Conservation (phyloP, 2,888 invertebrate species). For the Watsonalla cultraria region DNA sequence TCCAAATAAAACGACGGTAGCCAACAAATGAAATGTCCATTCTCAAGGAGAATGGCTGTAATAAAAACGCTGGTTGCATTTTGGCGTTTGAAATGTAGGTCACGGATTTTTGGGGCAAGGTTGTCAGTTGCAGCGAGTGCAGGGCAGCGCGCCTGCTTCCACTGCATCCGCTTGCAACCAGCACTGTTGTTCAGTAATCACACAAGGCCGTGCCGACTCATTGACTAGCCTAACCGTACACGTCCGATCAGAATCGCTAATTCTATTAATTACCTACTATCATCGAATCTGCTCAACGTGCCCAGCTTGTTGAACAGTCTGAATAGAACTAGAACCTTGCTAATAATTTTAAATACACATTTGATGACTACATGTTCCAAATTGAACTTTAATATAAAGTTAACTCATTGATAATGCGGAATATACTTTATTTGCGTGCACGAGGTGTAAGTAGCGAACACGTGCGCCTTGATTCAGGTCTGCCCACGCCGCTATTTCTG, state of each 20-base stretch:
- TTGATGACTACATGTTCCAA: no score
- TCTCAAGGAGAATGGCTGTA: slow-evolving; percentile 35
- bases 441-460: slow-evolving; percentile 20
- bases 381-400: neutral
- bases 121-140: slow-evolving; percentile 49
- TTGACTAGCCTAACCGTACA: slow-evolving; percentile 55
- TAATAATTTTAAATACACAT: neutral
- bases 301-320: slow-evolving; percentile 10
- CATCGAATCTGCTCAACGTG: slow-evolving; percentile 28
- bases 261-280: slow-evolving; percentile 29
- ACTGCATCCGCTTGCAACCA: slow-evolving; percentile 65
- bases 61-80: slow-evolving; percentile 67
- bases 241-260: slow-evolving; percentile 54
- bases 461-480: slow-evolving; percentile 29
- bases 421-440: slow-evolving; percentile 8
- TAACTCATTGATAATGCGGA: neutral
- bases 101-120: slow-evolving; percentile 74
- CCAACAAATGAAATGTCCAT: slow-evolving; percentile 33
- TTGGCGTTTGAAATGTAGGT: slow-evolving; percentile 69
- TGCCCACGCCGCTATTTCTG: slow-evolving; percentile 38
- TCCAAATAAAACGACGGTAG: slow-evolving; percentile 8
- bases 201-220: slow-evolving; percentile 67
- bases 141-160: slow-evolving; percentile 43
- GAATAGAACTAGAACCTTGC: neutral
- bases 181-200: slow-evolving; percentile 57